A percentile compares a stretch with the other conserved stretches of the same genome.
Evolutionary conservation across 2,797 vertebrate genomes (phyloP).

Genomic region (Kryptolebias ocellatus): DNA sequence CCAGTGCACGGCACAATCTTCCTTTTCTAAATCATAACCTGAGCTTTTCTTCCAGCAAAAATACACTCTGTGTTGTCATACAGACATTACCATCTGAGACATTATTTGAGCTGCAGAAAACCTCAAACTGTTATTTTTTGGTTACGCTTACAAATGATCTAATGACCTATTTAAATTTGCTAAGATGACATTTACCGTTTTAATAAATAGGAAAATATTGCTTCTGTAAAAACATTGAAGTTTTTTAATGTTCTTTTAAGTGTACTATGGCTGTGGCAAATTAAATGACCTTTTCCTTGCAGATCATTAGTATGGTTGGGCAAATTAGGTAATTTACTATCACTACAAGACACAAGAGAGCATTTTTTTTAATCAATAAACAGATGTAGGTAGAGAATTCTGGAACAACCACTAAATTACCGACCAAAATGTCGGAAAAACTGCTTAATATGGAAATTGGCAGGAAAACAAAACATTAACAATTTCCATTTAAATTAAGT

Average conservation of each 20-base stretch:
- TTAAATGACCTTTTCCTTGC: constrained; percentile 1
- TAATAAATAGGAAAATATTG: constrained; percentile 1
- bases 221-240: background rate
- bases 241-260: background rate
- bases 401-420: constrained; percentile 17
- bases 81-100: constrained; percentile 15
- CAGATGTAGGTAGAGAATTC: constrained; percentile 19
- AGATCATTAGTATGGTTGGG: background rate
- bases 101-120: constrained; percentile 18
- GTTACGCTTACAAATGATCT: constrained; percentile 3
- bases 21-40: constrained; percentile 29
- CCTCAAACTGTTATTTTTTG: constrained; percentile 8
- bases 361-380: constrained; percentile 3
- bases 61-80: constrained; percentile 18
- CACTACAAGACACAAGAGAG: constrained; percentile 12
- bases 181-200: background rate
- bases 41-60: constrained; percentile 20
- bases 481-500: constrained; percentile 55
- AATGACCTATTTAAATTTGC: background rate
- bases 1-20: constrained; percentile 24
- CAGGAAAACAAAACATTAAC: constrained; percentile 51
- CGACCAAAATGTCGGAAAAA: constrained; percentile 19
- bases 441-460: constrained; percentile 46
- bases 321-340: constrained; percentile 17
- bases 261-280: background rate